Percentiles rank a stretch among this genome's conserved stretches.
These are phyloP conservation scores for Aphrocallistes beatrix DNA, from an alignment of 37 sponge, comb jelly and placozoan genomes.

Conservation along the genomic window DNA sequence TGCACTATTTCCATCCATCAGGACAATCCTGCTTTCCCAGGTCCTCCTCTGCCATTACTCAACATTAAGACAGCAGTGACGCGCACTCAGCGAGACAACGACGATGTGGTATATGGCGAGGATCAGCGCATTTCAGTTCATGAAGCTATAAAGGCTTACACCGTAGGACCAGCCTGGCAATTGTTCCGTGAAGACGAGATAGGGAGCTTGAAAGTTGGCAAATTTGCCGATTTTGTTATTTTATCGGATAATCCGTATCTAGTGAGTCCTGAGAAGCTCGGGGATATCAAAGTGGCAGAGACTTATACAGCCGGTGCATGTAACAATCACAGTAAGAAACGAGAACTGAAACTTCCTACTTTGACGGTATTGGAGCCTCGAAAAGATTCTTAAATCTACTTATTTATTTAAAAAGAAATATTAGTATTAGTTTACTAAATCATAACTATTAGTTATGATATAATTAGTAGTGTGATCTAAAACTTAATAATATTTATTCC, in stretches of 20 bases:
- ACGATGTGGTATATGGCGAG: background rate
- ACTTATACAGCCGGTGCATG: constrained; percentile 29
- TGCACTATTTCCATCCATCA: constrained; percentile 28
- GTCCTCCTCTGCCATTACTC: constrained; percentile 23
- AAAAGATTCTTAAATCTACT: background rate
- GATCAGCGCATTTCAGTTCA: constrained; percentile 24
- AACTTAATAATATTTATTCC: too few species aligned
- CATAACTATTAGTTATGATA: too few species aligned
- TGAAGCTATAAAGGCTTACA: constrained; percentile 49
- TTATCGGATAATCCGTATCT: constrained; percentile 32
- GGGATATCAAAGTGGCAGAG: constrained; percentile 17
- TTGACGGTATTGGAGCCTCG: background rate
- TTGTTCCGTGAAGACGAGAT: constrained; percentile 33
- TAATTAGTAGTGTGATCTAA: too few species aligned
- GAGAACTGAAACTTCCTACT: background rate
- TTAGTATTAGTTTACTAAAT: too few species aligned
- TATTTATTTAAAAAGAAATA: too few species aligned
- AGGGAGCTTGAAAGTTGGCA: constrained; percentile 56
- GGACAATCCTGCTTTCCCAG: constrained; percentile 29
- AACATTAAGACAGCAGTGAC: constrained; percentile 32
- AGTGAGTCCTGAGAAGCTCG: constrained; percentile 29
- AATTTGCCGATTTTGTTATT: constrained; percentile 50
- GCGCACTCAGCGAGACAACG: background rate
- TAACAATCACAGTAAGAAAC: background rate
- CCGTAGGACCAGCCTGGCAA: constrained; percentile 47